Percentiles rank a stretch among this genome's conserved stretches.
Conservation (phyloP, 2,797 vertebrate genomes). For the Coccyzus lansbergi region DNA sequence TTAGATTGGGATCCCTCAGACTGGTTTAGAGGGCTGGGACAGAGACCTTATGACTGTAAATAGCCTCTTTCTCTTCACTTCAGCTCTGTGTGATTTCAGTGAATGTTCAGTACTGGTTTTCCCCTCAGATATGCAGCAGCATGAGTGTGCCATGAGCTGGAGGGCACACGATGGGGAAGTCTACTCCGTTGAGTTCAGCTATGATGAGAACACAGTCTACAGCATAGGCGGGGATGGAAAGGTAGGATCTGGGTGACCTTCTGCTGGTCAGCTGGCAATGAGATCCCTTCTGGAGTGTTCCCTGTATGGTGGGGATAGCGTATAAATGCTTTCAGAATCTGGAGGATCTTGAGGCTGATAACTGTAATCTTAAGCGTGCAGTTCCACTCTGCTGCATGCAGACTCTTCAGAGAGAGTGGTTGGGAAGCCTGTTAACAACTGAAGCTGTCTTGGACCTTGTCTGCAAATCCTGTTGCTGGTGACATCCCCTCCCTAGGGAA, state of each 20-base stretch:
- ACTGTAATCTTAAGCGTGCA: not conserved
- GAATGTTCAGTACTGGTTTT: constrained; percentile 3
- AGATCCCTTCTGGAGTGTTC: not conserved
- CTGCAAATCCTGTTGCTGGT: not conserved
- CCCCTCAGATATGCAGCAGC: constrained; percentile 92
- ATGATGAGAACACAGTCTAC: constrained; percentile 94
- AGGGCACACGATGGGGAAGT: constrained; percentile 92
- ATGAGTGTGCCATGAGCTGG: constrained; percentile 96
- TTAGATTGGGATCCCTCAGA: not conserved
- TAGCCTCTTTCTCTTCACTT: not conserved
- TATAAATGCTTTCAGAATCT: not conserved
- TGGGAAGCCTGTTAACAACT: not conserved
- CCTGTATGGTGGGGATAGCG: not conserved
- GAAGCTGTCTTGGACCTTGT: not conserved
- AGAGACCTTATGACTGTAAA: not conserved
- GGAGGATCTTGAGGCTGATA: not conserved
- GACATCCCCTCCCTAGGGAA: not conserved
- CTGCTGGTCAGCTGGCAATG: not conserved
- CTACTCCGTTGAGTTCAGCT: constrained; percentile 98
- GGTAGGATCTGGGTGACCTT: constrained; percentile 74
- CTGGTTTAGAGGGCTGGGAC: not conserved
- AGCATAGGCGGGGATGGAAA: constrained; percentile 96
- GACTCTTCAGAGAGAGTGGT: not conserved
- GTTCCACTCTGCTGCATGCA: not conserved
- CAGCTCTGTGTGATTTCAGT: not conserved